These are phyloP conservation scores for Misgurnus mizolepis DNA, from an alignment of 2,113 vertebrate species.

Conservation along the genomic window DNA sequence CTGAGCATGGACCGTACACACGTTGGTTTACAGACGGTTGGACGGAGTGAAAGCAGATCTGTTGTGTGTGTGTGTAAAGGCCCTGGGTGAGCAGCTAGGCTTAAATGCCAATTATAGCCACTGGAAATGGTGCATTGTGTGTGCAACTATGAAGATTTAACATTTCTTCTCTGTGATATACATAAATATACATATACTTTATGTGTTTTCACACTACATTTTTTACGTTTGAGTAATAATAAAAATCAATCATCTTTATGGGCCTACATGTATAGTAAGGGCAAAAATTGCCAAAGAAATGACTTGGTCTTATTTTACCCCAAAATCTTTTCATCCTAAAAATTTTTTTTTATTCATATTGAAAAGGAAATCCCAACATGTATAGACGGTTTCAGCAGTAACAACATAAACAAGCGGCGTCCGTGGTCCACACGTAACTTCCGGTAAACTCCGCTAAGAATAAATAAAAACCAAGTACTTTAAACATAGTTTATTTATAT, in stretches of 20 bases:
- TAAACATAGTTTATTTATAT: too few species aligned
- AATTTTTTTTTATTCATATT: too few species aligned
- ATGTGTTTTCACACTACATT: background rate
- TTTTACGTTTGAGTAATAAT: background rate
- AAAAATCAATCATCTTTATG: conserved; percentile 2
- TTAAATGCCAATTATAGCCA: conserved; percentile 59
- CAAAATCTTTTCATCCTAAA: background rate
- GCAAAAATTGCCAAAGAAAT: background rate
- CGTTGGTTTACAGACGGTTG: background rate
- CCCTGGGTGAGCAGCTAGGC: conserved; percentile 66
- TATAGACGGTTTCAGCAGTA: too few species aligned
- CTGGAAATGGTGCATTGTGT: conserved; percentile 50
- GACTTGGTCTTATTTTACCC: background rate
- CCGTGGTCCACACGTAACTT: too few species aligned
- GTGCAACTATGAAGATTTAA: conserved; percentile 4
- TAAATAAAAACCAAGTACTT: too few species aligned
- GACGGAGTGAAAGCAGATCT: conserved; percentile 66
- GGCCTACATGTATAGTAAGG: background rate
- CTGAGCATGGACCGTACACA: background rate
- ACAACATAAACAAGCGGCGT: too few species aligned
- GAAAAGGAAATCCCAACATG: too few species aligned
- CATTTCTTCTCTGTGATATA: conserved; percentile 10
- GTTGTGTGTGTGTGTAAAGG: conserved; percentile 56
- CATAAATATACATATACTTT: background rate
- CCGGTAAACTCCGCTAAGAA: too few species aligned